Conservation (phyloP, 2,797 vertebrate genomes). For the Acridotheres tristis region DNA sequence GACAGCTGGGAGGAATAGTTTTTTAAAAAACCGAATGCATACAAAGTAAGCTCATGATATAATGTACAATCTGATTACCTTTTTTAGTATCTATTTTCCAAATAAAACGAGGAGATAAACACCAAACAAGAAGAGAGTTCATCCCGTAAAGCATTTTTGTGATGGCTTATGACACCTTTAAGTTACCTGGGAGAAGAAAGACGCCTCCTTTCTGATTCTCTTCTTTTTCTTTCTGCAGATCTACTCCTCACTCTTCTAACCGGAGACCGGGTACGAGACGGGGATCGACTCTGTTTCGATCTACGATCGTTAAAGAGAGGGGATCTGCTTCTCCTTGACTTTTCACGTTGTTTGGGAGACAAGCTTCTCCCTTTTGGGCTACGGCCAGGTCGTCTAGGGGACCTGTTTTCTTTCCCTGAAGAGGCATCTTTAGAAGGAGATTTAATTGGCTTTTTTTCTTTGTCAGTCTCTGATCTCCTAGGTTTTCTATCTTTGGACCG, state of each 20-base stretch:
- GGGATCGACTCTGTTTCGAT: slow-evolving; percentile 88
- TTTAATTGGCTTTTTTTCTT: slow-evolving; percentile 90
- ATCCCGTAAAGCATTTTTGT: rapidly evolving
- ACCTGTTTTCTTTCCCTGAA: slow-evolving; percentile 96
- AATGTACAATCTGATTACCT: background rate
- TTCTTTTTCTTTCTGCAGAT: slow-evolving; percentile 87
- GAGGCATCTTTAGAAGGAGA: slow-evolving; percentile 97
- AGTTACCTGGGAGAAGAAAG: slow-evolving; percentile 89
- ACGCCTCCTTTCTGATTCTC: slow-evolving; percentile 87
- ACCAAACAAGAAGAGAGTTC: background rate
- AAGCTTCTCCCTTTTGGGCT: slow-evolving; percentile 87
- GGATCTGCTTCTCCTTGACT: slow-evolving; percentile 77
- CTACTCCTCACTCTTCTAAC: slow-evolving; percentile 87
- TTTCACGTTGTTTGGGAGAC: slow-evolving; percentile 87
- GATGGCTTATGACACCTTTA: background rate
- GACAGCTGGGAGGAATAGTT: background rate
- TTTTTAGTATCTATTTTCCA: background rate
- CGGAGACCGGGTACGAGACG: slow-evolving; percentile 85
- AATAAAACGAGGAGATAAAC: background rate
- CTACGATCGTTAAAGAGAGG: slow-evolving; percentile 82
- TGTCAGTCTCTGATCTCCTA: slow-evolving; percentile 78
- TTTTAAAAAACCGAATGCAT: background rate
- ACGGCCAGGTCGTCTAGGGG: slow-evolving; percentile 85
- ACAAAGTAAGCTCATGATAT: background rate
- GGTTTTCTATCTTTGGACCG: slow-evolving; percentile 80